Percentiles rank a stretch among this genome's conserved stretches.
Evolutionary conservation across 2,113 vertebrate genomes (phyloP).

Genomic region (Nycticorax nycticorax): DNA sequence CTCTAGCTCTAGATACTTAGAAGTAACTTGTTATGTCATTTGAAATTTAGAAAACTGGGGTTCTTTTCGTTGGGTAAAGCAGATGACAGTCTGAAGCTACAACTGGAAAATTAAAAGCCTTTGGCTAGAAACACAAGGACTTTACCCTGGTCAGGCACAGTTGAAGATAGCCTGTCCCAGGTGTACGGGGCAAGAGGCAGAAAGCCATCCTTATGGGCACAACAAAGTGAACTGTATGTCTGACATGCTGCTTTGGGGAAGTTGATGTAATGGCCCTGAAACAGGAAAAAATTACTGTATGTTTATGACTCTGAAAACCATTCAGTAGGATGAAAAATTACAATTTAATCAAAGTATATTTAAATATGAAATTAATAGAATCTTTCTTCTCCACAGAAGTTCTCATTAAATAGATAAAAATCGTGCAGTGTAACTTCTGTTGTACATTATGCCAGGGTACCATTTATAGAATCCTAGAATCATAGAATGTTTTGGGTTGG

Average conservation of each 20-base stretch:
- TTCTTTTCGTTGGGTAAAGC: neutral
- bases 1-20: neutral
- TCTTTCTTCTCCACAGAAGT: neutral
- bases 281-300: neutral
- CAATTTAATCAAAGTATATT: neutral
- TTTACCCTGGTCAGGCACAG: neutral
- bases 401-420: neutral
- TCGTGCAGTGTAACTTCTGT: neutral
- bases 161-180: neutral
- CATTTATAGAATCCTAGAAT: too few relatives aligned
- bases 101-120: neutral
- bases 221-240: neutral
- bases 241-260: neutral
- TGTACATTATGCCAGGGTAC: neutral
- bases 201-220: neutral
- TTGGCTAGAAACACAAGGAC: neutral
- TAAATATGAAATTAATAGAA: neutral
- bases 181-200: neutral
- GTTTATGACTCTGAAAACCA: neutral
- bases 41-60: neutral
- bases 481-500: too few relatives aligned
- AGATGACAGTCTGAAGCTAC: neutral
- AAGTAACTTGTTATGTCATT: neutral
- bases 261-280: neutral
- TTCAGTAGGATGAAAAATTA: neutral